A percentile compares a stretch with the other conserved stretches of the same genome.
phyloP scores from a whole-genome alignment of 2,797 vertebrate species.

The Lepus townsendii region DNA sequence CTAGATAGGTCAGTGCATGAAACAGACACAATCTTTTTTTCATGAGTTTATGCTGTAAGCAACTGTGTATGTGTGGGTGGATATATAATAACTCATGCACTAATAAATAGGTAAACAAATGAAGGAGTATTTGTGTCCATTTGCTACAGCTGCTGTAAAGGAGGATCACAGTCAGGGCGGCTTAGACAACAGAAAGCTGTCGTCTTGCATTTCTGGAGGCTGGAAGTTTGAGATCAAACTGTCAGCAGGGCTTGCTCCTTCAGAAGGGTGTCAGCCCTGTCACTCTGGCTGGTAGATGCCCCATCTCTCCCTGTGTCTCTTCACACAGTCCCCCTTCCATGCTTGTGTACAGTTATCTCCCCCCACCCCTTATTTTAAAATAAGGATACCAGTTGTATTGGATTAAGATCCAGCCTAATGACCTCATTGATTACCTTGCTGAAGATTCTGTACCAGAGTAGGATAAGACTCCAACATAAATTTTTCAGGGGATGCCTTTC shows the following conservation, averaged over 20 bases:
- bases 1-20: neutral
- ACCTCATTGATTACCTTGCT: neutral
- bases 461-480: too few relatives aligned
- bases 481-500: neutral
- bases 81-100: too few relatives aligned
- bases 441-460: neutral
- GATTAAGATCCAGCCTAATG: neutral
- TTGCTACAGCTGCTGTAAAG: neutral
- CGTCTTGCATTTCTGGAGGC: neutral
- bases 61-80: neutral
- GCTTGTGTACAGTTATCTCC: neutral
- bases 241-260: accelerated
- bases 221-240: neutral
- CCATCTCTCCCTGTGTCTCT: neutral
- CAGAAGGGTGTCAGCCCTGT: accelerated
- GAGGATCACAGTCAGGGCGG: neutral
- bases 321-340: neutral
- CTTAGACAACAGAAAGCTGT: too few relatives aligned
- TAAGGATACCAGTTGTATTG: neutral
- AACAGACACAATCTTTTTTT: too few relatives aligned
- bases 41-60: too few relatives aligned
- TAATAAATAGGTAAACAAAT: neutral
- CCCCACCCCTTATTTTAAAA: neutral
- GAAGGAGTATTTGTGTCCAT: too few relatives aligned
- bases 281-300: neutral